Evolutionary conservation across 2,888 invertebrate species (phyloP).

Genomic region (Electrophaes corylata): DNA sequence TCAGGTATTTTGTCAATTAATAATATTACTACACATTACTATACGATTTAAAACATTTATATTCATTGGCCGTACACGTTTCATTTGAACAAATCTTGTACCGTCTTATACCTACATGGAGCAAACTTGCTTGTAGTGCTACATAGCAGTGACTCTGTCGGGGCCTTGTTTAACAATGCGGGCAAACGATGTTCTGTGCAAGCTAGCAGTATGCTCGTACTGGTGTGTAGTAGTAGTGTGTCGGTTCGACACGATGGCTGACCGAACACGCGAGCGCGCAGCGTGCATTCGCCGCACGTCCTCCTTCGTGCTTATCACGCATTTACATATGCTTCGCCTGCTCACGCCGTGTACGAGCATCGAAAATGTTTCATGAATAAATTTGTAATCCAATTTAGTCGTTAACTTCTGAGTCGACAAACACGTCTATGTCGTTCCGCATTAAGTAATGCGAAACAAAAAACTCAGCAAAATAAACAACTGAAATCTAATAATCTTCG

Average conservation of each 20-base stretch:
- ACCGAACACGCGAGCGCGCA: conserved; percentile 40
- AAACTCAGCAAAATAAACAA: conserved; percentile 59
- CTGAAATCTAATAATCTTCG: conserved; percentile 69
- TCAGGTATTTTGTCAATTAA: too few relatives aligned
- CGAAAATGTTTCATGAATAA: conserved; percentile 82
- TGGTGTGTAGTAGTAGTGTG: conserved; percentile 27
- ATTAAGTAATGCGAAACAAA: conserved; percentile 63
- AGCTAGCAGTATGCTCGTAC: conserved; percentile 27
- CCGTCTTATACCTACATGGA: background rate
- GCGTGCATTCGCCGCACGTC: conserved; percentile 60
- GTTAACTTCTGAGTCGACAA: conserved; percentile 72
- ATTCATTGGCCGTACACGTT: conserved; percentile 1
- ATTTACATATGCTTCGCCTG: conserved; percentile 80
- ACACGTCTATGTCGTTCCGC: conserved; percentile 57
- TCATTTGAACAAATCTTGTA: conserved; percentile 12
- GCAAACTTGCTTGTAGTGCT: conserved; percentile 17
- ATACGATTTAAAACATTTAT: background rate
- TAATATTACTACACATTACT: too few relatives aligned
- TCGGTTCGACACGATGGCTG: conserved; percentile 26
- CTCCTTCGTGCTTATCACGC: conserved; percentile 76
- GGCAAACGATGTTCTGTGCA: conserved; percentile 45
- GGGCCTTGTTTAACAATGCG: conserved; percentile 66
- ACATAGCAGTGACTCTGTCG: conserved; percentile 42
- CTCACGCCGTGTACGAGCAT: conserved; percentile 75
- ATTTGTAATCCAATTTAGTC: conserved; percentile 79